Conservation (phyloP, 2,797 vertebrate genomes). For the Melanotaenia trifasciata region DNA sequence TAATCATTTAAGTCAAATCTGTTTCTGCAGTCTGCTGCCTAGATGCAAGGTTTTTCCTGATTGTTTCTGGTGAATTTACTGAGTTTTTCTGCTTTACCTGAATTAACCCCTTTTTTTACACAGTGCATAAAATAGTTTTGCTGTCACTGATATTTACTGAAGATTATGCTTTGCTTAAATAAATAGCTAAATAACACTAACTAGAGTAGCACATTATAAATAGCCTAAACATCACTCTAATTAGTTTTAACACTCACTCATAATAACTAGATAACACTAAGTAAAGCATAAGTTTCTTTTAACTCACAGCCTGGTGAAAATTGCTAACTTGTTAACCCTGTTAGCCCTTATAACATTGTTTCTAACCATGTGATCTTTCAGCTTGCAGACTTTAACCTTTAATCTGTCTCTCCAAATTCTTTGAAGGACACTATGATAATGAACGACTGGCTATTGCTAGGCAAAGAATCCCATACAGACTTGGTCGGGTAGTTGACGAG, state of each 20-base stretch:
- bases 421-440: constrained; percentile 99
- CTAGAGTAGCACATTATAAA: constrained; percentile 85
- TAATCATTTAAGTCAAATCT: constrained; percentile 30
- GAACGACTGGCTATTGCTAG: constrained; percentile 99
- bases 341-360: constrained; percentile 81
- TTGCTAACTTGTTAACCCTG: constrained; percentile 86
- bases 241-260: constrained; percentile 74
- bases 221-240: constrained; percentile 86
- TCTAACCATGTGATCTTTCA: constrained; percentile 89
- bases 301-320: constrained; percentile 82
- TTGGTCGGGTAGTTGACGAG: constrained; percentile 99
- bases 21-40: constrained; percentile 29
- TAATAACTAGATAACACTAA: constrained; percentile 80
- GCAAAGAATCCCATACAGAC: constrained; percentile 99
- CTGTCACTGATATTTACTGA: constrained; percentile 58
- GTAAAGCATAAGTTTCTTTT: constrained; percentile 80
- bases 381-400: constrained; percentile 91
- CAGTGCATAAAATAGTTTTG: constrained; percentile 55
- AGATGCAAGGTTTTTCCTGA: constrained; percentile 66
- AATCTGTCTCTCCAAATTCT: constrained; percentile 98
- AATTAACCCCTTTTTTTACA: constrained; percentile 59
- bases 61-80: constrained; percentile 40
- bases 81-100: constrained; percentile 49
- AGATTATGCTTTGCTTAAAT: constrained; percentile 64
- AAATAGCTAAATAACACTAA: constrained; percentile 78